Evolutionary conservation across 2,797 vertebrate genomes (phyloP).

Genomic region (Trichosurus vulpecula): DNA sequence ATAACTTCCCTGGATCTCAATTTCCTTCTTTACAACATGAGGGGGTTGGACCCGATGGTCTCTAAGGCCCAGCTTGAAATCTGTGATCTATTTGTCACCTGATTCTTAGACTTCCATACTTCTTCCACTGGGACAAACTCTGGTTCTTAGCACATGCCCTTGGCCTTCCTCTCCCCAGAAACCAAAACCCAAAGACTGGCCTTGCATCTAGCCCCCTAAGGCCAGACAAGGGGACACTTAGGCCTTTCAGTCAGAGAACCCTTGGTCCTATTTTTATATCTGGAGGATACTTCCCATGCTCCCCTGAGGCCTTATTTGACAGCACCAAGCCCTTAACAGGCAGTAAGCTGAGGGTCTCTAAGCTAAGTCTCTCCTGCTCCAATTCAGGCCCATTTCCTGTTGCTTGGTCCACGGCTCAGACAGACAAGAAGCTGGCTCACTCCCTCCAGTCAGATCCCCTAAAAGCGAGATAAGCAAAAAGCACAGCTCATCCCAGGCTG

Average conservation of each 20-base stretch:
- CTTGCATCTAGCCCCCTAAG: not conserved
- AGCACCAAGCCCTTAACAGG: constrained; percentile 3
- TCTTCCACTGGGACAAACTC: not conserved
- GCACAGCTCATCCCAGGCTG: not conserved
- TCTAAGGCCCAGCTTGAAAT: not conserved
- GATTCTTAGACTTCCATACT: not conserved
- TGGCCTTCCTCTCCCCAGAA: not conserved
- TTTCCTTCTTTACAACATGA: not conserved
- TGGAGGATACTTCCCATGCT: not conserved
- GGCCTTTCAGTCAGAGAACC: not conserved
- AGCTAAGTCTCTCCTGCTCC: constrained; percentile 2
- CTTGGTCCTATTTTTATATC: not conserved
- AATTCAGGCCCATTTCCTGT: not conserved
- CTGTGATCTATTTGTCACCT: not conserved
- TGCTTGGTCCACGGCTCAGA: constrained; percentile 22
- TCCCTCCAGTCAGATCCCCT: not conserved
- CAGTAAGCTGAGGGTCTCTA: not conserved
- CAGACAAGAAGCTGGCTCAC: not conserved
- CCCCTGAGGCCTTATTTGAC: not conserved
- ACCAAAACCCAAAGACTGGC: not conserved
- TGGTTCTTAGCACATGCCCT: not conserved
- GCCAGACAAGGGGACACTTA: not conserved
- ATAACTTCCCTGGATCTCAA: not conserved
- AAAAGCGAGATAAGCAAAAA: not conserved
- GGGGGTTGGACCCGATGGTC: no score